Conservation (phyloP, 2,113 vertebrate species). For the Quiscalus mexicanus region DNA sequence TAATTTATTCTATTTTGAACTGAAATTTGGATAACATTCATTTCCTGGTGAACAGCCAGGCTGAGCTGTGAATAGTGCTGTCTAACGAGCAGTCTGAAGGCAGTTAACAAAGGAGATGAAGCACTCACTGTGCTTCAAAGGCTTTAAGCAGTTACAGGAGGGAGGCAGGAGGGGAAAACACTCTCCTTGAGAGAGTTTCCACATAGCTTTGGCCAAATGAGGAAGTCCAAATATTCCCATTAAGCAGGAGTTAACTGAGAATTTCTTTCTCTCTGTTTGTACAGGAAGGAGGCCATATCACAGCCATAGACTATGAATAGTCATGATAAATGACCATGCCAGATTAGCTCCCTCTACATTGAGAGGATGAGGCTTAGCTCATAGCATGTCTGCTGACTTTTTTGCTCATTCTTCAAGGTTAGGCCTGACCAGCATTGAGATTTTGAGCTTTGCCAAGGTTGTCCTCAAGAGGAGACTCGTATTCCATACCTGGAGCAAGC, state of each 20-base stretch:
- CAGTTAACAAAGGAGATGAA: not conserved
- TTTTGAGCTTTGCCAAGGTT: not conserved
- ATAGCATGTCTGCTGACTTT: not conserved
- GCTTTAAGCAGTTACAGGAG: not conserved
- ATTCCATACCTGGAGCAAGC: not conserved
- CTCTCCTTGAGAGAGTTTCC: not conserved
- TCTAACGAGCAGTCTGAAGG: not conserved
- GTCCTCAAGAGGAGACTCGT: not conserved
- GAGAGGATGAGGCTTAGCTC: not conserved
- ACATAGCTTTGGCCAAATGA: not conserved
- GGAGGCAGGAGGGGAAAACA: not conserved
- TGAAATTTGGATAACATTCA: not conserved
- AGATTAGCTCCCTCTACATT: not conserved
- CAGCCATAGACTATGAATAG: not conserved
- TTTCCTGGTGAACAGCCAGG: conserved; percentile 1
- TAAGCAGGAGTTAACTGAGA: not conserved
- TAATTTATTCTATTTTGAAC: conserved; percentile 32
- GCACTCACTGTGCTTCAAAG: not conserved
- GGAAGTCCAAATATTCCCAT: not conserved
- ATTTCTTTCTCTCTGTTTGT: not conserved
- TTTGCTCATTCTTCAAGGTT: not conserved
- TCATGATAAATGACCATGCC: not conserved
- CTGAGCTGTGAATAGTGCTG: not conserved
- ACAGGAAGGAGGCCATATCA: not conserved
- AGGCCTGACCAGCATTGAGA: not conserved